Evolutionary conservation across 2,797 vertebrate genomes (phyloP).

Genomic region (Melanotaenia boesemani): DNA sequence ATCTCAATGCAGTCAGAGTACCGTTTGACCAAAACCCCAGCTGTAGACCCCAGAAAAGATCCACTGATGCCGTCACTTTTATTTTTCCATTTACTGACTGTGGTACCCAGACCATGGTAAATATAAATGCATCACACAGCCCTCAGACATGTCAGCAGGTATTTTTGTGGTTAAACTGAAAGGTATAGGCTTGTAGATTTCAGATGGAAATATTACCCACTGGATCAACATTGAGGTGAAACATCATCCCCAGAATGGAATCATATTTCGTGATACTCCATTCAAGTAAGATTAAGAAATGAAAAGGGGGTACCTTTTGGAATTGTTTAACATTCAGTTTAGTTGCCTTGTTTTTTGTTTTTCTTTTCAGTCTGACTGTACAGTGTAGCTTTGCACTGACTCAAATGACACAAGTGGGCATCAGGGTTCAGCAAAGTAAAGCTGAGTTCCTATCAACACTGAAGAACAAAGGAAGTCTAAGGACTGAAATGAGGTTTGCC

Average conservation of each 20-base stretch:
- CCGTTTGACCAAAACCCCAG: conserved; percentile 28
- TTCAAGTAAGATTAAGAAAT: conserved; percentile 52
- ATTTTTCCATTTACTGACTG: conserved; percentile 66
- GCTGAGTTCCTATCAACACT: conserved; percentile 17
- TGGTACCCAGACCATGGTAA: conserved; percentile 59
- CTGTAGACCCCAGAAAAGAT: conserved; percentile 51
- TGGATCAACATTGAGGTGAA: conserved; percentile 59
- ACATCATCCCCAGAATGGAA: conserved; percentile 12
- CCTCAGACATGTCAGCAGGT: background rate
- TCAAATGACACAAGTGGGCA: conserved; percentile 31
- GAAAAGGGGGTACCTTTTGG: background rate
- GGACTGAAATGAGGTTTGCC: conserved; percentile 72
- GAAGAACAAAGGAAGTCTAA: conserved; percentile 53
- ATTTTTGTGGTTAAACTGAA: background rate
- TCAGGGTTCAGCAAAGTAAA: conserved; percentile 15
- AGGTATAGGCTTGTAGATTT: conserved; percentile 39
- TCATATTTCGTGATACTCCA: conserved; percentile 48
- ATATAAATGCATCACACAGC: background rate
- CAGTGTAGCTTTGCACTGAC: conserved; percentile 61
- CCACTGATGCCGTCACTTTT: conserved; percentile 45
- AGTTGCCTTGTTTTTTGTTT: background rate
- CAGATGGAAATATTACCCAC: conserved; percentile 57
- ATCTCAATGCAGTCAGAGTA: conserved; percentile 57
- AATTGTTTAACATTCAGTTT: background rate
- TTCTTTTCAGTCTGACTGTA: conserved; percentile 50